Base-by-base conservation (phyloP, 2,113 vertebrate genomes). In the Nestor notabilis region DNA sequence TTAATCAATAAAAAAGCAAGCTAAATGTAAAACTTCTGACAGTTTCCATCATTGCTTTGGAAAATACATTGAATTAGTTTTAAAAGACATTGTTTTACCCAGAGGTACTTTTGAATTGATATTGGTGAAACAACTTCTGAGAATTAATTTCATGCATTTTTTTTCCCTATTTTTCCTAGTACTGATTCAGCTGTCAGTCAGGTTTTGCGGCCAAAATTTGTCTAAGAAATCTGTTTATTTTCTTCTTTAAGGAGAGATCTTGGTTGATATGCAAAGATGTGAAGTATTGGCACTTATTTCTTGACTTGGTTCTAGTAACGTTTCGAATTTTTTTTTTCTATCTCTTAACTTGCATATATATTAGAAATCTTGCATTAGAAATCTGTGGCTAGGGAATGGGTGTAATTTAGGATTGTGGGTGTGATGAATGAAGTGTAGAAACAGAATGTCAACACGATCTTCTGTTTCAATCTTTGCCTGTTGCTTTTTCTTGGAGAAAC, bases 121-220 rank as follows among this genome's bases (percentile, higher is more conserved):
- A 83, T 63, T 96, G 33, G 37, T 61, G 75, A 68, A 95, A 89
- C 43, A 65, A 27, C 39, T 89, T 94, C 50, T 58, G 23, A 83
- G 23, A 41, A 64, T 56, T 93, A 88, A 89, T 94, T 81, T 94
- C 39, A 53, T 52, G 18, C 28, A 47, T 87, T 84, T 90, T 75
- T 52, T 91, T 81, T 75, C 72, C 20, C 41, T 85, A 3, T 79
- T 50, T 11, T 87, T 81, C 87, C 16, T 71, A 37, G 35, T 76
- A 78, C 66, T 53, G 33, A 49, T 81, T 93, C 47, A 92, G 25
- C 64, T 94, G 64, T 88, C 85, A 94, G 19, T 89, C 80, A 91
- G 31, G 11, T 69, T 78, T 74, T 70, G 37, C 50, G 83, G 75
- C 33, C 35, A 84, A 52, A 27, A 65, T 82, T 83, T 90, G n/a